Conservation (phyloP, 35 echinoderm and acorn worm species). For the Anneissia japonica region DNA sequence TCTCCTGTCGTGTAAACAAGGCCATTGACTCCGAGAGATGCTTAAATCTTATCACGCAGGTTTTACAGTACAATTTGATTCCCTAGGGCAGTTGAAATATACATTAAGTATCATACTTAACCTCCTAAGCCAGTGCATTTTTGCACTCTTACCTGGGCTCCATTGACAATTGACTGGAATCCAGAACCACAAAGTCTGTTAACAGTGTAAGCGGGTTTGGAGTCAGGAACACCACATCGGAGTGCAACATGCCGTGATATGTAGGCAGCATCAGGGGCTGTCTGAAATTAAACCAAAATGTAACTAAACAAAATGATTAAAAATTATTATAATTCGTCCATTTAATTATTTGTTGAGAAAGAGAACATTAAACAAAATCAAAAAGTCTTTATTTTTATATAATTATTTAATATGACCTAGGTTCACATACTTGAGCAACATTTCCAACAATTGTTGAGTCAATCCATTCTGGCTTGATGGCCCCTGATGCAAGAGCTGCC, state of each 20-base stretch:
- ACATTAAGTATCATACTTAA: too few relatives aligned
- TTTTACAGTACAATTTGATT: too few relatives aligned
- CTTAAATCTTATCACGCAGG: too few relatives aligned
- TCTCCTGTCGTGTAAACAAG: too few relatives aligned
- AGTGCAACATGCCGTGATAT: slow-evolving; percentile 73
- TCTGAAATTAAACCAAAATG: slow-evolving; percentile 30
- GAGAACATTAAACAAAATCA: too few relatives aligned
- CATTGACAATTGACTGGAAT: slow-evolving; percentile 83
- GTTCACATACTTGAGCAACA: slow-evolving; percentile 63
- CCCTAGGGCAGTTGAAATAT: too few relatives aligned
- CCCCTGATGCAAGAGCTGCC: slow-evolving; percentile 57
- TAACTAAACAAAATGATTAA: too few relatives aligned
- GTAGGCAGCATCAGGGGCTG: slow-evolving; percentile 81
- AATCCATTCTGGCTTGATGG: slow-evolving; percentile 77
- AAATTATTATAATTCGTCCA: too few relatives aligned
- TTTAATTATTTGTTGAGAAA: too few relatives aligned
- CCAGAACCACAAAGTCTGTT: slow-evolving; percentile 94
- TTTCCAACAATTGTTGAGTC: slow-evolving; percentile 82
- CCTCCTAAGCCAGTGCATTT: neutral
- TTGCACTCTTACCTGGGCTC: slow-evolving; percentile 45
- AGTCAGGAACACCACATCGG: slow-evolving; percentile 47
- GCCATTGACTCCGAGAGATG: too few relatives aligned
- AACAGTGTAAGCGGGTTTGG: slow-evolving; percentile 73
- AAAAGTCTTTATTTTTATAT: too few relatives aligned
- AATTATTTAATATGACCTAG: neutral